Percentiles rank a stretch among this genome's conserved stretches.
Evolutionary conservation across 2,888 invertebrate species (phyloP).

Genomic region (Nephrotoma guestfalica): DNA sequence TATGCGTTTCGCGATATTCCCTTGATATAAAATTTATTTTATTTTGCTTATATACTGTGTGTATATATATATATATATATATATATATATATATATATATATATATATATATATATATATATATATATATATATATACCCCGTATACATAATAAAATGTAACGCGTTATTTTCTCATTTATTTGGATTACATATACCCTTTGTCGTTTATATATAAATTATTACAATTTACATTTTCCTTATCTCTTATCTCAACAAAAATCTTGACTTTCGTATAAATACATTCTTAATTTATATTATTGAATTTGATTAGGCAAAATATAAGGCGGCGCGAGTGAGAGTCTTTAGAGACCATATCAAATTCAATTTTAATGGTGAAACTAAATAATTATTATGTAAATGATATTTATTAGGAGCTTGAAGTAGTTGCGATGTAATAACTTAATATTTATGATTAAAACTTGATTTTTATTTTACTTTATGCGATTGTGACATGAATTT

Average conservation of each 20-base stretch:
- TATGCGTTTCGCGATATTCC: constrained; percentile 1
- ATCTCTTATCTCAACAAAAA: not conserved
- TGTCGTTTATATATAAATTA: not conserved
- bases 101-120: not conserved
- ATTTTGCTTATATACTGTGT: not conserved
- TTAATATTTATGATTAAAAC: not conserved
- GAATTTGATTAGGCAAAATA: not conserved
- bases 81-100: not conserved
- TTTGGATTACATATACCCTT: not conserved
- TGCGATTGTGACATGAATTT: not conserved
- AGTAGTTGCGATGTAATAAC: not conserved
- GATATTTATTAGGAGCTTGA: not conserved
- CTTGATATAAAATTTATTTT: not conserved
- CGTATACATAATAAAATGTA: not conserved
- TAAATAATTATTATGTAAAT: not conserved
- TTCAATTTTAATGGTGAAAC: not conserved
- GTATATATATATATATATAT: not conserved
- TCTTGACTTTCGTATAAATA: not conserved
- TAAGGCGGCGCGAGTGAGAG: not conserved
- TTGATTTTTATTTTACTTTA: not conserved
- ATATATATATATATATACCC: not conserved
- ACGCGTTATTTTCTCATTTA: not conserved
- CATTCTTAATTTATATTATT: not conserved
- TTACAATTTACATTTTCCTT: not conserved
- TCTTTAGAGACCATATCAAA: not conserved